Evolutionary conservation across 23 tunicate species (phyloP), one percentile per base, ranked within the genome.

Genomic region (Halocynthia aurantium): DNA sequence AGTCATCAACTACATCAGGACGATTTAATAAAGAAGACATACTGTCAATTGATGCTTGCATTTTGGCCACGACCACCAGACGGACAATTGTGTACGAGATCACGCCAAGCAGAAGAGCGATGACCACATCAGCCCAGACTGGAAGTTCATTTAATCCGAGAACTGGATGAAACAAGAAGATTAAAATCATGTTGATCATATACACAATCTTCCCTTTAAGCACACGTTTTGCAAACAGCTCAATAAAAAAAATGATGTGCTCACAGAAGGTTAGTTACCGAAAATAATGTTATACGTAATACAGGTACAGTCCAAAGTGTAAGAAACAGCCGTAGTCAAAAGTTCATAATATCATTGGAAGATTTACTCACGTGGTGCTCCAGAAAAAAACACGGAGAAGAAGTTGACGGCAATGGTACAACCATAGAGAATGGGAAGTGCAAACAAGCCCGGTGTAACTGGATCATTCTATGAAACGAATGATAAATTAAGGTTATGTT

Each of bases 351-450:
- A 31, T 31, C 4, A 31, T 31, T 31, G 44, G 4, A 60, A 60
- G 17, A 1, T 15, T 18, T 2, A 72, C 18, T 72, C 51, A 72
- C 77, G 18, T 12, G n/a, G 76, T 0, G 90, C 81, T 11, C 93
- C 88, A 52, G 98, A 67, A 54, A 68, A 85, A n/a, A 92, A 57
- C 15, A 92, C 98, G 10, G 98, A 87, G 78, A 93, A 93, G 20
- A 87, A 76, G 71, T 87, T 93, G 74, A 93, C 71, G n/a, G 84
- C 86, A 19, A 84, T 70, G 11, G 98, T 93, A 57, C 80, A 68
- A 40, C 93, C 86, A 72, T 87, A 93, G 81, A 93, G 64, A 69
- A 93, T 81, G 8, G 98, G 98, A 80, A 93, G 66, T 6, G 94
- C 94, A 8, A 93, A 77, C 55, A 92, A 60, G 17, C 85, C 88